These are phyloP conservation scores for Caloenas nicobarica DNA, from an alignment of 2,113 vertebrate genomes.

Conservation along the genomic window DNA sequence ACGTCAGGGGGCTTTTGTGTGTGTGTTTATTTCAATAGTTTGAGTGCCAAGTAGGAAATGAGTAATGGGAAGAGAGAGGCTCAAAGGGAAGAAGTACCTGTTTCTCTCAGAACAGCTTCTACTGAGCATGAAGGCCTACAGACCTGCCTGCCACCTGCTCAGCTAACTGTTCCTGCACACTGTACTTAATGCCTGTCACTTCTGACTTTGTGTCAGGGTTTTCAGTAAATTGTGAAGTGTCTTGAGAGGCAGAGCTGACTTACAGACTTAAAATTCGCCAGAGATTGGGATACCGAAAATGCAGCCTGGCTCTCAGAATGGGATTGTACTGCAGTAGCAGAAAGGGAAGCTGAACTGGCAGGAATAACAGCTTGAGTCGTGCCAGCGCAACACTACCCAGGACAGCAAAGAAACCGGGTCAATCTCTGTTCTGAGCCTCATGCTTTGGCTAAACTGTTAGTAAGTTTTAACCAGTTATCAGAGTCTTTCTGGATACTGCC, in stretches of 20 bases:
- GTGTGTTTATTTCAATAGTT: conserved; percentile 18
- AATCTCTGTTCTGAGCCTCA: neutral
- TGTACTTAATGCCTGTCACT: neutral
- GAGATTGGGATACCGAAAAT: neutral
- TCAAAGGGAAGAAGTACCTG: conserved; percentile 4
- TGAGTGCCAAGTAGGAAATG: conserved; percentile 25
- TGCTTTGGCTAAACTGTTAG: neutral
- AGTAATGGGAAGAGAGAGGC: neutral
- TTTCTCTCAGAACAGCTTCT: neutral
- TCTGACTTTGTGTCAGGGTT: neutral
- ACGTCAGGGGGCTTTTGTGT: neutral
- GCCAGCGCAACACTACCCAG: neutral
- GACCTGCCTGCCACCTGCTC: neutral
- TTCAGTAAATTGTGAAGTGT: neutral
- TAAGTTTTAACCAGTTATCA: neutral
- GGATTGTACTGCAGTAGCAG: neutral
- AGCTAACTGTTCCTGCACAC: neutral
- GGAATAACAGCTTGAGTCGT: neutral
- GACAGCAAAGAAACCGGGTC: neutral
- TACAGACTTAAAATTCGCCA: neutral
- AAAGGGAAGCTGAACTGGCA: neutral
- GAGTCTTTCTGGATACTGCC: neutral
- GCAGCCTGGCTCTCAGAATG: neutral
- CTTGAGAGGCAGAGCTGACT: neutral
- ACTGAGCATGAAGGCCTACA: neutral